Evolutionary conservation across 1,140 invertebrate genomes (phyloP), one percentile per base, ranked within the genome.

Genomic region (Ericerus pela): DNA sequence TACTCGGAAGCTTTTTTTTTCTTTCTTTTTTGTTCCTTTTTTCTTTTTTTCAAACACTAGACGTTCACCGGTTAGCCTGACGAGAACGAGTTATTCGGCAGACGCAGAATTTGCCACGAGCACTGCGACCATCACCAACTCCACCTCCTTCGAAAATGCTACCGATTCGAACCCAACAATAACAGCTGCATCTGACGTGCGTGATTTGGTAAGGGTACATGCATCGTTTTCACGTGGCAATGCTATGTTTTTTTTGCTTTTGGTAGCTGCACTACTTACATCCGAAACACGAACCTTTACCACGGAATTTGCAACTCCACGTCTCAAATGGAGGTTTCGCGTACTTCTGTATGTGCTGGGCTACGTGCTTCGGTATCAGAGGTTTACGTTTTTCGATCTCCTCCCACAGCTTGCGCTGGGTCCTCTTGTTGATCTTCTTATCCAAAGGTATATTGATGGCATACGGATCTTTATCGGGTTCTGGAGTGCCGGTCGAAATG

Each of bases 301-400:
- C 41, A 8, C 18, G 10, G 41, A 47, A 47, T 47, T 47, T 47
- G 26, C 41, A 47, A 12, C 41, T 24, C 41, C 41, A 47, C 14
- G 26, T 24, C 26, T 47, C 41, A 16, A 47, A 47, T 14, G 41
- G 41, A 10, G 41, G 41, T 24, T 47, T 47, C 3, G 41, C 41
- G 41, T 47, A 47, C 26, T 47, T 47, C 16, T 47, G 41, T 47
- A 47, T 47, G 26, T 47, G 41, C 10, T 16, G 16, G 22, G 22
- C 41, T 18, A 47, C 41, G 14, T 47, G 16, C 14, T 47, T 47
- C 4, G 41, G 41, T 5, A 47, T 47, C 4, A 47, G 16, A 2
- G 41, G 41, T 47, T 47, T 47, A 22, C 41, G 41, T 24, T 24
- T 47, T 22, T 47, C 41, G 41, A 47, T 47, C 14, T 47, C 41